phyloP scores from a whole-genome alignment of 2,888 invertebrate genomes.

The Octodonta nipae region DNA sequence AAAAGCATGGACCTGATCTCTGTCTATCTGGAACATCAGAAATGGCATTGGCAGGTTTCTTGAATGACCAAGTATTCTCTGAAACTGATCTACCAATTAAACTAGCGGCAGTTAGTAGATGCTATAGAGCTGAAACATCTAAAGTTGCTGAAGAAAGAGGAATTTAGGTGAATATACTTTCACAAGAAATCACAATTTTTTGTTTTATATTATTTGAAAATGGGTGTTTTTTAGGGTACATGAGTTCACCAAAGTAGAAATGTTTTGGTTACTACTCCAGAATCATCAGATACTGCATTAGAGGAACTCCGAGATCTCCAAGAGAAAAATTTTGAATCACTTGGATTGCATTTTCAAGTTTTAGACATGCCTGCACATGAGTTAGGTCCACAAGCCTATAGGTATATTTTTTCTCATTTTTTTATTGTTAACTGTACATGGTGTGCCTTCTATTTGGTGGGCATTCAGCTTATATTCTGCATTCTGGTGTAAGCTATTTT shows the following conservation, averaged over 20 bases:
- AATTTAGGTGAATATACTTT: constrained; percentile 73
- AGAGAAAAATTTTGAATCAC: constrained; percentile 54
- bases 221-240: constrained; percentile 71
- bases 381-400: constrained; percentile 82
- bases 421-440: no score
- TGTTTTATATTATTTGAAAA: no score
- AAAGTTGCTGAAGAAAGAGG: constrained; percentile 68
- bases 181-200: no score
- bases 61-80: constrained; percentile 45
- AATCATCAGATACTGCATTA: constrained; percentile 58
- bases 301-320: constrained; percentile 63
- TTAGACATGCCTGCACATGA: constrained; percentile 94
- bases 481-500: no score
- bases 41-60: constrained; percentile 75
- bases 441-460: no score
- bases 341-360: constrained; percentile 71
- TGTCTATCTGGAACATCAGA: constrained; percentile 92
- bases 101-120: constrained; percentile 73
- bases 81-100: constrained; percentile 55
- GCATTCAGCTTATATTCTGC: no score
- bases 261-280: constrained; percentile 69
- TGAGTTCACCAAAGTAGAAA: constrained; percentile 94
- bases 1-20: constrained; percentile 45
- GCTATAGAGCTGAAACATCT: constrained; percentile 84
- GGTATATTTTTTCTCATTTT: not conserved